phyloP scores from a whole-genome alignment of 2,113 vertebrate genomes.

The Agapornis roseicollis region DNA sequence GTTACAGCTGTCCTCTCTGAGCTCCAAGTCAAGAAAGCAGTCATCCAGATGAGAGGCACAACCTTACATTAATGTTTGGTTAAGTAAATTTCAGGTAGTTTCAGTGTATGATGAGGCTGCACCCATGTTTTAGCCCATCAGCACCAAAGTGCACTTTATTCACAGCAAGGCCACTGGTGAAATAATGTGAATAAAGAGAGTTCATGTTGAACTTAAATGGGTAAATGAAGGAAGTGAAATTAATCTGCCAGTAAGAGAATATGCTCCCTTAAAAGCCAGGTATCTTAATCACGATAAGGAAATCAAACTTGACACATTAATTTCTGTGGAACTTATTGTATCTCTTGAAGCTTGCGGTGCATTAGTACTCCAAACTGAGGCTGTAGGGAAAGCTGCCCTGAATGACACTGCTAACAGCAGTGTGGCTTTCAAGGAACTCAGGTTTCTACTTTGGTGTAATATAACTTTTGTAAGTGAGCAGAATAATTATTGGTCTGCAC shows the following conservation, averaged over 20 bases:
- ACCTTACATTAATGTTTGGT: not conserved
- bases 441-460: not conserved
- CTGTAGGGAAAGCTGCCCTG: not conserved
- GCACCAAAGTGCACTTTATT: rapidly evolving
- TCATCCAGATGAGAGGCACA: not conserved
- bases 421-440: not conserved
- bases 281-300: not conserved
- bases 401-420: not conserved
- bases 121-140: not conserved
- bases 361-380: not conserved
- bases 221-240: not conserved
- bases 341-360: not conserved
- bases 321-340: not conserved
- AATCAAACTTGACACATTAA: not conserved
- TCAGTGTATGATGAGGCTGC: not conserved
- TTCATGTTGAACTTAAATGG: not conserved
- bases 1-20: not conserved
- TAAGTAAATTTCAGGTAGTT: not conserved
- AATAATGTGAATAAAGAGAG: not conserved
- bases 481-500: not conserved
- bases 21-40: not conserved
- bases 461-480: not conserved
- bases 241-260: not conserved
- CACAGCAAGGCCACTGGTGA: rapidly evolving
- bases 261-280: not conserved